Conservation (phyloP, 2,797 vertebrate species). For the Argentina silus region DNA sequence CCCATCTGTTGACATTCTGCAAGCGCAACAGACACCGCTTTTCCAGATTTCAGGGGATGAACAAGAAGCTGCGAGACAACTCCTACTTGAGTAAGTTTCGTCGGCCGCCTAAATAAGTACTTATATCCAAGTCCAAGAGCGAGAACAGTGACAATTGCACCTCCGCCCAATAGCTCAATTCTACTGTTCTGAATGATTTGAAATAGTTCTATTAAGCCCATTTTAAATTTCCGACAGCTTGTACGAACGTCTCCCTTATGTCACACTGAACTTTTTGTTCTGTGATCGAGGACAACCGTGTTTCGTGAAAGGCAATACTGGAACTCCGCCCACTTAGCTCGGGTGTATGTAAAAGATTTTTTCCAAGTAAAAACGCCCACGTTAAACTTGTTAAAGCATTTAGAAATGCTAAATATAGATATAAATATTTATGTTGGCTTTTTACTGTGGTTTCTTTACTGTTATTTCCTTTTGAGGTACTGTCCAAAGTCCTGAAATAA, state of each 20-base stretch:
- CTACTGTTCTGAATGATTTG: slow-evolving; percentile 43
- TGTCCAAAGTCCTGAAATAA: too few species aligned
- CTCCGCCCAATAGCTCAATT: slow-evolving; percentile 50
- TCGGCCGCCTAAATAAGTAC: slow-evolving; percentile 59
- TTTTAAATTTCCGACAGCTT: slow-evolving; percentile 37
- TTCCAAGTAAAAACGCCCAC: too few species aligned
- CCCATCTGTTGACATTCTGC: slow-evolving; percentile 81
- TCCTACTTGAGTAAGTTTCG: slow-evolving; percentile 76
- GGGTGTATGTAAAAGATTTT: too few species aligned
- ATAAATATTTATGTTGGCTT: too few species aligned
- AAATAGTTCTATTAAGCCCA: slow-evolving; percentile 49
- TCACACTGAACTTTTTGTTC: too few species aligned
- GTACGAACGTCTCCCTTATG: slow-evolving; percentile 25
- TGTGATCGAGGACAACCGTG: too few species aligned
- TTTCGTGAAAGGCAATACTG: too few species aligned
- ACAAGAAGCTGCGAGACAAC: slow-evolving; percentile 84
- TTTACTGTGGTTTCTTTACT: too few species aligned
- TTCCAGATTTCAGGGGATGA: slow-evolving; percentile 91
- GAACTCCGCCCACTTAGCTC: too few species aligned
- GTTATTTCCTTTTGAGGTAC: too few species aligned
- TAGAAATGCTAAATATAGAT: too few species aligned
- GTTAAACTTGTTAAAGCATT: too few species aligned
- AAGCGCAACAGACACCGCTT: slow-evolving; percentile 71
- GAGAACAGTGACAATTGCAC: slow-evolving; percentile 58
- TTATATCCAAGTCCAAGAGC: slow-evolving; percentile 68